Evolutionary conservation across 2,113 vertebrate genomes (phyloP).

Genomic region (Amia ocellicauda): DNA sequence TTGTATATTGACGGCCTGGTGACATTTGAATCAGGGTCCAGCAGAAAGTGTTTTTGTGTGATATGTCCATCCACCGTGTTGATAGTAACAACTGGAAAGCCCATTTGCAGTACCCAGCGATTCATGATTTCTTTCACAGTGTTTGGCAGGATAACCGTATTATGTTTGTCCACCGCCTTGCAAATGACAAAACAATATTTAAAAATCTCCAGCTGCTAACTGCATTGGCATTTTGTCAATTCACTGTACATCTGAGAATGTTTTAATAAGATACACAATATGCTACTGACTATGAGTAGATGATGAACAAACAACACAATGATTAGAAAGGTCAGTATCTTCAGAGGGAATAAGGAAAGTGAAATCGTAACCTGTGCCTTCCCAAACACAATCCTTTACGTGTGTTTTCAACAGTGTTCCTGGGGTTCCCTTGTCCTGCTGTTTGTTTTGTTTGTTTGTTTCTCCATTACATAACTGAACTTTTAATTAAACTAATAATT

Average conservation of each 20-base stretch:
- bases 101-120: constrained; percentile 90
- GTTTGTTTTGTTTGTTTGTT: too few species aligned
- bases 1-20: constrained; percentile 63
- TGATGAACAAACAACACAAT: too few species aligned
- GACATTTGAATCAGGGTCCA: constrained; percentile 55
- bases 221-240: background rate
- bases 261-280: background rate
- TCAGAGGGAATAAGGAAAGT: too few species aligned
- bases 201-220: too few species aligned
- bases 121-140: constrained; percentile 73
- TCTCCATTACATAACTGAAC: too few species aligned
- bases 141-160: constrained; percentile 27
- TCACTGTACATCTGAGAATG: background rate
- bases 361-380: too few species aligned
- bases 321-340: too few species aligned
- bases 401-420: too few species aligned
- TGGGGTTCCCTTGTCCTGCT: too few species aligned
- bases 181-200: constrained; percentile 8
- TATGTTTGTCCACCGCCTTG: constrained; percentile 36
- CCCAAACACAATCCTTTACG: too few species aligned
- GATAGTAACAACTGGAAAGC: constrained; percentile 81
- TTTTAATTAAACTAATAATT: too few species aligned
- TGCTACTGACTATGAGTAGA: background rate
- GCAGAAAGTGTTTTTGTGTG: constrained; percentile 77
- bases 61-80: constrained; percentile 48